Conservation (phyloP, 2,888 invertebrate genomes). For the Deroplatys truncata region DNA sequence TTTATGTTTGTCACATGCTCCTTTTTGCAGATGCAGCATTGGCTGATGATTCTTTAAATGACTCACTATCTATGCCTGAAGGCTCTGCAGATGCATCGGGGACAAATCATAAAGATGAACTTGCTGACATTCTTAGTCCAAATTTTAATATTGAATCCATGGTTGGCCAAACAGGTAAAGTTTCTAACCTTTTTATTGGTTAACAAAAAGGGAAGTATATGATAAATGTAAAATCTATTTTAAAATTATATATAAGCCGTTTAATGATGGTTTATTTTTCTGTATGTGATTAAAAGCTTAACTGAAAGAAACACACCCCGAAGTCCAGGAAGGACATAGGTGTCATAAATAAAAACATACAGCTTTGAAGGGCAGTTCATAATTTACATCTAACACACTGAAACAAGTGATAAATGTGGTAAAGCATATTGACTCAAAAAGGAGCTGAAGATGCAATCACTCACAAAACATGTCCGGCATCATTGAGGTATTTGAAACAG, state of each 20-base stretch:
- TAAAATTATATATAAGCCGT: too few species aligned
- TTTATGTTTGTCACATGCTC: not conserved
- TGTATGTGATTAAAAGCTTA: not conserved
- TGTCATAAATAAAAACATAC: too few species aligned
- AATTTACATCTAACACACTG: too few species aligned
- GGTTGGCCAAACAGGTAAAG: conserved; percentile 55
- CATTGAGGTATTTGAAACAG: too few species aligned
- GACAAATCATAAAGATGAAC: conserved; percentile 62
- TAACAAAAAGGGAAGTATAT: not conserved
- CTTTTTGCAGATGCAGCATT: conserved; percentile 40
- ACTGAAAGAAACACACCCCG: not conserved
- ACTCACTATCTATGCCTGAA: conserved; percentile 33
- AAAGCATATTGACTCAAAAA: too few species aligned
- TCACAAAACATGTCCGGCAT: too few species aligned
- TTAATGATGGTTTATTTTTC: not conserved
- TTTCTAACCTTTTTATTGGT: not conserved
- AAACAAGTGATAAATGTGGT: too few species aligned
- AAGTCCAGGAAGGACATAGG: not conserved
- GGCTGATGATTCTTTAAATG: conserved; percentile 42
- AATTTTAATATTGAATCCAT: conserved; percentile 72
- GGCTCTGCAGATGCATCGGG: conserved; percentile 46
- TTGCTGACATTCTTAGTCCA: conserved; percentile 62
- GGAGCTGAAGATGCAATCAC: too few species aligned
- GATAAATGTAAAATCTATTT: too few species aligned
- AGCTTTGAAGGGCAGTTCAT: too few species aligned